A percentile compares a stretch with the other conserved stretches of the same genome.
Evolutionary conservation across 2,888 invertebrate species (phyloP).

Genomic region (Agrotis ipsilon): DNA sequence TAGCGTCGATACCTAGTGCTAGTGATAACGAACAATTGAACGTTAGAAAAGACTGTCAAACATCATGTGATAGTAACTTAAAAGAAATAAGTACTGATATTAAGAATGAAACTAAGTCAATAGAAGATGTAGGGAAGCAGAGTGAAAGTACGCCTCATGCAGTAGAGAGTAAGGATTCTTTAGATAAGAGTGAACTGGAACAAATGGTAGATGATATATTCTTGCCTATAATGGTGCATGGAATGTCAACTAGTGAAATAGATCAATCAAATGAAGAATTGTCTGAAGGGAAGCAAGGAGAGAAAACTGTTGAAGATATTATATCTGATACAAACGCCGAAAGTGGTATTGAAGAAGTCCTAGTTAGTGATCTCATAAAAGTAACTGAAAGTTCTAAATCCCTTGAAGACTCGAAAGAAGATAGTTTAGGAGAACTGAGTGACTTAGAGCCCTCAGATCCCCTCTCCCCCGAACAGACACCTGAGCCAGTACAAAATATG

Average conservation of each 20-base stretch:
- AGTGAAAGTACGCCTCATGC: slow-evolving; percentile 67
- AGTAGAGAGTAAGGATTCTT: slow-evolving; percentile 70
- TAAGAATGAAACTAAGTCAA: slow-evolving; percentile 86
- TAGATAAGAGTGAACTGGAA: slow-evolving; percentile 58
- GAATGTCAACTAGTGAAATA: slow-evolving; percentile 57
- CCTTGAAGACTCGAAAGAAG: slow-evolving; percentile 43
- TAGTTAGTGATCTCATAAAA: slow-evolving; percentile 67
- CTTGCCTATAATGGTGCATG: slow-evolving; percentile 69
- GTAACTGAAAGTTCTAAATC: slow-evolving; percentile 52
- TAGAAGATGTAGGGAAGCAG: slow-evolving; percentile 79
- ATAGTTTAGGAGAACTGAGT: slow-evolving; percentile 56
- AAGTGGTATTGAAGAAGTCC: slow-evolving; percentile 59
- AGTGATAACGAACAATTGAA: slow-evolving; percentile 83
- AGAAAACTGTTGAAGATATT: slow-evolving; percentile 30
- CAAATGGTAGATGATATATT: slow-evolving; percentile 65
- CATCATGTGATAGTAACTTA: slow-evolving; percentile 86
- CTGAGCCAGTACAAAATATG: slow-evolving; percentile 79
- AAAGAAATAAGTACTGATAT: slow-evolving; percentile 81
- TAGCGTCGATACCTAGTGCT: slow-evolving; percentile 86
- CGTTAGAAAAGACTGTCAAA: slow-evolving; percentile 86
- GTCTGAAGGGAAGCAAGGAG: slow-evolving; percentile 34
- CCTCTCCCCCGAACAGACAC: slow-evolving; percentile 61
- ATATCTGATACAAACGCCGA: slow-evolving; percentile 40
- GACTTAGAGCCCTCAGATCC: slow-evolving; percentile 51
- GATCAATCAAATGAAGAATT: slow-evolving; percentile 54